These are phyloP conservation scores for Diogma glabrata DNA, from an alignment of 2,888 invertebrate genomes.

Conservation along the genomic window DNA sequence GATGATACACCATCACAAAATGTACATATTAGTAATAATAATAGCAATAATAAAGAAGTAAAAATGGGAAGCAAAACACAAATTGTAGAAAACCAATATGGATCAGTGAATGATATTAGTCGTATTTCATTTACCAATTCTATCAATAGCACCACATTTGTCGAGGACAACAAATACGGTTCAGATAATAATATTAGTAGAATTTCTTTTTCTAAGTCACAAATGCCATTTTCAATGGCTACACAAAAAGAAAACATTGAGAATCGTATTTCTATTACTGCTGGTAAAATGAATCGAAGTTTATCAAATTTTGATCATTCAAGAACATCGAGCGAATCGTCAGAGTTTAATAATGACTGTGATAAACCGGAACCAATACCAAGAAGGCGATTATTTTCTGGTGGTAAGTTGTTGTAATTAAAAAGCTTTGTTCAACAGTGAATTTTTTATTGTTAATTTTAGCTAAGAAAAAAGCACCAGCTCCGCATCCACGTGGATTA, in stretches of 20 bases:
- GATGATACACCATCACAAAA: not conserved
- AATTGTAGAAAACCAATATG: no score
- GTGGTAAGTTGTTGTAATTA: slow-evolving; percentile 12
- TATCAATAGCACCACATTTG: not conserved
- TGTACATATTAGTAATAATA: no score
- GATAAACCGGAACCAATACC: slow-evolving; percentile 32
- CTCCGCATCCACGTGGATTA: slow-evolving; percentile 27
- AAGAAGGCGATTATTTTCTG: slow-evolving; percentile 25
- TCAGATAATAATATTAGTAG: slow-evolving; percentile 6
- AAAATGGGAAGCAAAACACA: no score
- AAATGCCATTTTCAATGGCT: no score
- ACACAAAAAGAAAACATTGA: no score
- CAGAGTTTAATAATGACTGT: slow-evolving; percentile 8
- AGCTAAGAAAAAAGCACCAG: slow-evolving; percentile 29
- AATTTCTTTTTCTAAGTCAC: not conserved
- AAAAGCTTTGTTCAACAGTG: not conserved
- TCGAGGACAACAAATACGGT: not conserved
- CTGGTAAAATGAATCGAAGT: slow-evolving; percentile 6
- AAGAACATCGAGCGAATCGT: slow-evolving; percentile 14
- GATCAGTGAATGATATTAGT: no score
- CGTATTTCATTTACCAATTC: no score
- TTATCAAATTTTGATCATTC: slow-evolving; percentile 10
- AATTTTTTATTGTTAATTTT: no score
- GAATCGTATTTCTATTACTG: slow-evolving; percentile 1
- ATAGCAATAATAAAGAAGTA: no score